These are phyloP conservation scores for Laticauda laticaudata DNA, from an alignment of 2,113 vertebrate genomes.

Conservation along the genomic window DNA sequence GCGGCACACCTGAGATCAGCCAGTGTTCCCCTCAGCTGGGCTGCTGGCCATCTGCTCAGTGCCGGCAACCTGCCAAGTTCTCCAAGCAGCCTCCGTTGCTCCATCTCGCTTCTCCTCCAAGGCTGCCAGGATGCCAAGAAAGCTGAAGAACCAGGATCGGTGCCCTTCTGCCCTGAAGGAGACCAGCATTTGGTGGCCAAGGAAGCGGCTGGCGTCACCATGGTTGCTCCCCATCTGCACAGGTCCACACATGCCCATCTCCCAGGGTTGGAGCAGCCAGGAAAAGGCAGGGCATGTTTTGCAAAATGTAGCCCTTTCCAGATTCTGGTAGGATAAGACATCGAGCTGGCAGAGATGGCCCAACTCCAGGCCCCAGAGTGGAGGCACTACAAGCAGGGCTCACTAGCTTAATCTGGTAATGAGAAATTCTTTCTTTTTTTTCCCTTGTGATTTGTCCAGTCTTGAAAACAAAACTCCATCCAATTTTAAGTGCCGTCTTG, in stretches of 20 bases:
- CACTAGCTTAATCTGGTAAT: not conserved
- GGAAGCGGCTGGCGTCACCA: not conserved
- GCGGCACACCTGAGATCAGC: slow-evolving; percentile 29
- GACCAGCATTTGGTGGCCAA: not conserved
- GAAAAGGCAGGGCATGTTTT: not conserved
- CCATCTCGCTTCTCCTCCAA: not conserved
- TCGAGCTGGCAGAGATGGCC: not conserved
- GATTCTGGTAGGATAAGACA: not conserved
- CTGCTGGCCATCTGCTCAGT: slow-evolving; percentile 13
- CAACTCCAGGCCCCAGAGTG: not conserved
- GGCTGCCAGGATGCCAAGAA: not conserved
- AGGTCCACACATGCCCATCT: not conserved
- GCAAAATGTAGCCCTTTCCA: not conserved
- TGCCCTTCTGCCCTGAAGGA: not conserved
- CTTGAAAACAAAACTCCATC: not conserved
- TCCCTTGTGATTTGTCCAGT: not conserved
- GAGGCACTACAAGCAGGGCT: not conserved
- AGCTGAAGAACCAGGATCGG: fast-evolving
- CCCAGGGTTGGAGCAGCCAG: not conserved
- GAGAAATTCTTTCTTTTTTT: not conserved
- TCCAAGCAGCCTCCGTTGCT: not conserved
- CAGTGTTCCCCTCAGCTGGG: slow-evolving; percentile 19
- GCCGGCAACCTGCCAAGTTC: slow-evolving; percentile 9
- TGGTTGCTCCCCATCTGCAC: not conserved
- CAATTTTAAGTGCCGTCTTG: not conserved